Conservation (phyloP, 2,888 invertebrate genomes). For the Halictus ligatus region DNA sequence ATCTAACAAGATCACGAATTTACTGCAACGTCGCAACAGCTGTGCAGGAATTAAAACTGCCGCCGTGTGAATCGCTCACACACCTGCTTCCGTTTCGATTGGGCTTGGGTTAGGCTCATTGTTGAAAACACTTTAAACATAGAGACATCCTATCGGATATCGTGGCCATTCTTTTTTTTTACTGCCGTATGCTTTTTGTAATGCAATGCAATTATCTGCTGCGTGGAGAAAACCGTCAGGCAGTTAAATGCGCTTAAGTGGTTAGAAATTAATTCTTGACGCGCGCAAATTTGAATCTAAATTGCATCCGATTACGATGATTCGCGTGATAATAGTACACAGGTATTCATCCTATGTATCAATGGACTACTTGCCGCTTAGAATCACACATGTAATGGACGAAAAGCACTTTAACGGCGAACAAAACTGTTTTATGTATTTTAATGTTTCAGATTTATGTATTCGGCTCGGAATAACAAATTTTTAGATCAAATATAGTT, state of each 20-base stretch:
- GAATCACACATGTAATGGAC: neutral
- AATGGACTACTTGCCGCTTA: neutral
- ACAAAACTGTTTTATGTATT: neutral
- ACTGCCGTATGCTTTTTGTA: neutral
- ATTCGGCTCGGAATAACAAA: neutral
- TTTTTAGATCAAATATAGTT: neutral
- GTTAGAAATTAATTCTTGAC: conserved; percentile 34
- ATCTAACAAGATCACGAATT: neutral
- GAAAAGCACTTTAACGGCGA: neutral
- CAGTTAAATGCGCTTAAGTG: conserved; percentile 27
- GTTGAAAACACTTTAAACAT: neutral
- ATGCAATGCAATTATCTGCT: conserved; percentile 2
- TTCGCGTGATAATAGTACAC: neutral
- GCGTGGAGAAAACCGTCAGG: neutral
- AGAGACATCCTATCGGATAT: neutral
- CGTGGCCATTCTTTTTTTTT: neutral
- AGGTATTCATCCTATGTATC: neutral
- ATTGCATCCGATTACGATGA: conserved; percentile 13
- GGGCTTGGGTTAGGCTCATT: neutral
- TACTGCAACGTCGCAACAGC: conserved; percentile 22
- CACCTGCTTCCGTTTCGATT: conserved; percentile 42
- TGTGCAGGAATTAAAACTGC: conserved; percentile 45
- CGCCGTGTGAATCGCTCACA: conserved; percentile 10
- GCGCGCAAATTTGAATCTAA: conserved; percentile 23
- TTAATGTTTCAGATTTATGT: neutral